Base-by-base conservation (phyloP, 2,797 vertebrate genomes). In the Bovichtus variegatus region DNA sequence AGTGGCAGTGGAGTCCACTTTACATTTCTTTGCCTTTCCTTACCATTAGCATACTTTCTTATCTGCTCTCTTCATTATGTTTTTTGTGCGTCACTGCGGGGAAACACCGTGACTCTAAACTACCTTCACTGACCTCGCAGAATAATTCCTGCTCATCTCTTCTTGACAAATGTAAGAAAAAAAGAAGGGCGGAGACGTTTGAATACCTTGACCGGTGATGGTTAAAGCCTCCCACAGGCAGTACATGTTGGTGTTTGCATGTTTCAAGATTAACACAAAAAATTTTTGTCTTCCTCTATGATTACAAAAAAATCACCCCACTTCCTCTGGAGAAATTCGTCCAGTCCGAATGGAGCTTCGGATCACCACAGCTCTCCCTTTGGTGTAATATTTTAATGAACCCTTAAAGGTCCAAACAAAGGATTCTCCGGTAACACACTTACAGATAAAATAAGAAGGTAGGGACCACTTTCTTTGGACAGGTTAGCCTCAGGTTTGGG, bases 51-150 rank as follows among this genome's bases (percentile, higher is more conserved):
- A 54, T 19, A 34, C 44, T 55, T 50, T 68, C 44, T 16, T 38
- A 23, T 5, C 51, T 6, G 9, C 49, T 19, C 57, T 47, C 51
- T 41, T 47, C 27, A 34, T 36, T 12, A 25, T 59, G 31, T n/a
- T 18, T 55, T 59, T 12, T 68, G 41, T 36, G 43, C n/a, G n/a
- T 76, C 60, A 16, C 74, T 12, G n/a, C 0, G 44, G n/a, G n/a
- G n/a, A n/a, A n/a, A n/a, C n/a, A n/a, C n/a, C n/a, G 74, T 11
- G 58, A 50, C 59, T 61, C 78, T 36, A n/a, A 12, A 21, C 41
- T 13, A 38, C 21, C 23, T 38, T 53, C 54, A 15, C 54, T n/a
- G 34, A 60, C 18, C 40, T 71, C 29, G 6, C 13, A 59, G 16
- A 59, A 59, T 41, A 27, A 53, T n/a, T 29, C n/a, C 36, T 40